Conservation (phyloP, 2,888 invertebrate genomes). For the Papilio demoleus region DNA sequence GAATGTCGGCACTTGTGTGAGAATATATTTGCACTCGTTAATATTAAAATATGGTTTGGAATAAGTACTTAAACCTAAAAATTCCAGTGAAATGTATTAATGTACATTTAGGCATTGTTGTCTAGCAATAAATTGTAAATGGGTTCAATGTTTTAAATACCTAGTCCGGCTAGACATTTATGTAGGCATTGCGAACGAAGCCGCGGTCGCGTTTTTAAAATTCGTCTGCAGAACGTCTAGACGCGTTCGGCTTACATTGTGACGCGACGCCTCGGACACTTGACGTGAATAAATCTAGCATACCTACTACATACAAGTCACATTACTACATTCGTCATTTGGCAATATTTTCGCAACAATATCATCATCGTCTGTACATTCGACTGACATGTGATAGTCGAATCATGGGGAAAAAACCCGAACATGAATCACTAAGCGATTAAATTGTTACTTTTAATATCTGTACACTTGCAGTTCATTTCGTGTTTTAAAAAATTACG, state of each 20-base stretch:
- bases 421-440: constrained; percentile 11
- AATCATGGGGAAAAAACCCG: neutral
- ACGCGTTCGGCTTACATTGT: constrained; percentile 66
- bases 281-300: constrained; percentile 43
- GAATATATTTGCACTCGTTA: neutral
- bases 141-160: constrained; percentile 18
- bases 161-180: constrained; percentile 42
- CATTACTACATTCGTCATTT: constrained; percentile 42
- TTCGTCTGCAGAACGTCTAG: constrained; percentile 78
- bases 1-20: neutral
- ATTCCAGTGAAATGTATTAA: no score
- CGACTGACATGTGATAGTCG: neutral
- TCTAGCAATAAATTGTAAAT: neutral
- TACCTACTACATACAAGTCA: constrained; percentile 31
- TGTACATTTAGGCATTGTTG: no score
- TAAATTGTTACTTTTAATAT: constrained; percentile 1
- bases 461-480: neutral
- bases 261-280: constrained; percentile 63
- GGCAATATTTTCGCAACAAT: constrained; percentile 40
- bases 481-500: no score
- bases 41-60: neutral
- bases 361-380: constrained; percentile 25
- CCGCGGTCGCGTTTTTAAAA: constrained; percentile 65
- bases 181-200: constrained; percentile 44
- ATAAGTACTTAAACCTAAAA: no score